Base-by-base conservation (phyloP, 2,888 invertebrate genomes). In the Gibbula magus region DNA sequence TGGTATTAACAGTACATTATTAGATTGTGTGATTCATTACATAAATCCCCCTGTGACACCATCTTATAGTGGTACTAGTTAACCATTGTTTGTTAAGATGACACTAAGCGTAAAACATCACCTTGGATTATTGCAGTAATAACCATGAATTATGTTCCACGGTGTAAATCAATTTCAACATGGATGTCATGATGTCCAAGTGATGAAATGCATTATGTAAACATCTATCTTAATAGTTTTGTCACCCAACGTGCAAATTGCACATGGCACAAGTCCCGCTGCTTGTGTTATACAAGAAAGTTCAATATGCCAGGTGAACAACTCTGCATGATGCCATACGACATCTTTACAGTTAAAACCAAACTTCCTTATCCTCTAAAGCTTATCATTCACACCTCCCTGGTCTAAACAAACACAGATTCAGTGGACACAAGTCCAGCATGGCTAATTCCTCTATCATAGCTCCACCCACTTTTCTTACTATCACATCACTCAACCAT, bases 161-260 rank as follows among this genome's bases (percentile, higher is more conserved):
- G 45, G 45, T 45, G 45, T 45, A 45, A 45, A 45, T 45, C 45
- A 45, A 45, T 45, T 70, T 70, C 70, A 70, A 70, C 35, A 39
- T 20, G 35, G 70, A 32, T 70, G 70, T 39, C 32, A 70, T 39
- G 35, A 70, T 32, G 32, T 32, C 20, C 22, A 32, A 39, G 70
- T 70, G 70, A 35, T 70, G 70, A 70, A 70, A 70, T 70, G 70
- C 10, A 70, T 70, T 70, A 39, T 70, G 32, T 20, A 13, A 32
- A 20, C 29, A 70, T 35, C 35, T 70, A 32, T 70, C 35, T n/a
- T 70, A 70, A 70, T 70, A 35, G 35, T 35, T 45, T 45, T 70
- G 39, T 70, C 70, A 39, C 35, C 35, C 10, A 39, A n/a, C 70
- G 18, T 70, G 70, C 20, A 70, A 20, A 35, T n/a, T 35, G n/a